Conservation (phyloP, 1,140 invertebrate species). For the Brachionus manjavacas region DNA sequence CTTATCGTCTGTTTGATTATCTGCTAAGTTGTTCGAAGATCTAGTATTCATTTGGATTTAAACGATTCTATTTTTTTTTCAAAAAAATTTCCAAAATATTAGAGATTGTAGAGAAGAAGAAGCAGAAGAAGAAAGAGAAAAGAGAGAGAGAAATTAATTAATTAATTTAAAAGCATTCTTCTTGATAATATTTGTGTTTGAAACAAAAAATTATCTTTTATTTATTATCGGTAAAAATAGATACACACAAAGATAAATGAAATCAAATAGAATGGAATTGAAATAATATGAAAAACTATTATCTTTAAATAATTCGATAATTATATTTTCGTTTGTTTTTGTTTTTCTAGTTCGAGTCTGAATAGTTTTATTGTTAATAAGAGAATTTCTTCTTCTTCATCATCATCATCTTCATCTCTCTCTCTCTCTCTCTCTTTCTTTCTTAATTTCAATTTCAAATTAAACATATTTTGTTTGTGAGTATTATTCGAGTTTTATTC, state of each 20-base stretch:
- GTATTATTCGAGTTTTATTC: too few relatives aligned
- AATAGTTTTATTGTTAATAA: constrained; percentile 28
- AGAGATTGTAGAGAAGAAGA: too few relatives aligned
- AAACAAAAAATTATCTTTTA: constrained; percentile 25
- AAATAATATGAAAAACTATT: constrained; percentile 37
- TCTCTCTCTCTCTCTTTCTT: too few relatives aligned
- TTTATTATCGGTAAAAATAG: constrained; percentile 17
- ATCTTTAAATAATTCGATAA: constrained; percentile 41
- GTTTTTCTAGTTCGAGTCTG: constrained; percentile 27
- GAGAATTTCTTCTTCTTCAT: background rate
- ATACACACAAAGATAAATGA: constrained; percentile 11
- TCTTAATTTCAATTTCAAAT: background rate
- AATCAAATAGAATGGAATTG: constrained; percentile 12
- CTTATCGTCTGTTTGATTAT: background rate
- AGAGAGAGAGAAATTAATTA: too few relatives aligned
- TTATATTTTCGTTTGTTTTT: constrained; percentile 37
- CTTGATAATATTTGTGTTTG: background rate
- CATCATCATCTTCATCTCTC: too few relatives aligned
- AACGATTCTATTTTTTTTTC: background rate
- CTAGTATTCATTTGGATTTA: constrained; percentile 3
- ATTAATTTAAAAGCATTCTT: constrained; percentile 26
- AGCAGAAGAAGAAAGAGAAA: background rate
- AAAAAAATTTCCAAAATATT: background rate
- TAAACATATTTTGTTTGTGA: background rate
- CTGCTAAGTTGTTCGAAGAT: background rate